Evolutionary conservation across 37 sponge, comb jelly and placozoan genomes (phyloP).

Genomic region (Theonella swinhoei): DNA sequence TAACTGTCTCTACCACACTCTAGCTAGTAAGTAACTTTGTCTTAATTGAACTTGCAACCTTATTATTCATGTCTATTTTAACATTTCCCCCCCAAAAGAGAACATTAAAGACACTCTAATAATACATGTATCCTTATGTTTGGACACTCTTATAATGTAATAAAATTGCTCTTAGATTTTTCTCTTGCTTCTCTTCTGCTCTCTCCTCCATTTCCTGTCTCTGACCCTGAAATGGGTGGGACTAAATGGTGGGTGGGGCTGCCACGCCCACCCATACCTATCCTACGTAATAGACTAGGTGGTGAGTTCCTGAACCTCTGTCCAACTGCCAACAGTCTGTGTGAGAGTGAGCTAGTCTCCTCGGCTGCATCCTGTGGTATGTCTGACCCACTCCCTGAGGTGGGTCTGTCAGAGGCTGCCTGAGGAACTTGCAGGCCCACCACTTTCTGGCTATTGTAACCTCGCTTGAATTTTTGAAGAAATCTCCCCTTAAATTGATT

Average conservation of each 20-base stretch:
- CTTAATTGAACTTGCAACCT: neutral
- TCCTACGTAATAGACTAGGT: constrained; percentile 15
- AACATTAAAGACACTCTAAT: neutral
- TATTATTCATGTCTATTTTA: neutral
- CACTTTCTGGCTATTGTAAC: neutral
- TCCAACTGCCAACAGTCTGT: neutral
- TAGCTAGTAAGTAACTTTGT: neutral
- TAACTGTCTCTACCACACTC: neutral
- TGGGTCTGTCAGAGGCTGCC: neutral
- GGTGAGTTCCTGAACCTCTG: constrained; percentile 17
- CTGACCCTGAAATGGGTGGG: neutral
- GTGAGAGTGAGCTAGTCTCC: neutral
- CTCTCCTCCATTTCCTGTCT: neutral
- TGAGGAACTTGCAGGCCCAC: neutral
- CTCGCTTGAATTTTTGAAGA: neutral
- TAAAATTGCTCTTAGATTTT: constrained; percentile 12
- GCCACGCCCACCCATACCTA: neutral
- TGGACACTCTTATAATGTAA: neutral
- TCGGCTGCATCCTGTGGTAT: neutral
- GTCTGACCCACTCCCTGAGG: neutral
- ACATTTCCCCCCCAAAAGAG: neutral
- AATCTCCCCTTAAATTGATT: neutral
- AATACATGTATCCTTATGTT: too few relatives aligned
- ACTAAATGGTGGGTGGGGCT: neutral
- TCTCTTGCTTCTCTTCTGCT: constrained; percentile 2